phyloP scores from a whole-genome alignment of 1,140 invertebrate genomes.

The Drosophila varians region DNA sequence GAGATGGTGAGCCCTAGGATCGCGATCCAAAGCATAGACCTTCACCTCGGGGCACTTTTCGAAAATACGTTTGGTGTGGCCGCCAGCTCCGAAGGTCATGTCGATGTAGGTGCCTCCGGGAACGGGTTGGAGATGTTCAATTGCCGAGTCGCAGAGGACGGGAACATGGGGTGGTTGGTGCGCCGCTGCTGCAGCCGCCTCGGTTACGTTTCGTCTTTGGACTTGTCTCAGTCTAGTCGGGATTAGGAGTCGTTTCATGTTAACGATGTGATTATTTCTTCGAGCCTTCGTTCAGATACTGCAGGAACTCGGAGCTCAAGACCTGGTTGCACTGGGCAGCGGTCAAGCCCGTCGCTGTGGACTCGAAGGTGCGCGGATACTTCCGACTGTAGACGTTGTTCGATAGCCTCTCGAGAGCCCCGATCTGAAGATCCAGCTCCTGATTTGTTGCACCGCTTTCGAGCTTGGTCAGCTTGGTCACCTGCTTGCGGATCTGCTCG shows the following conservation, averaged over 20 bases:
- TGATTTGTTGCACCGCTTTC: conserved; percentile 84
- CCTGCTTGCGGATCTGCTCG: conserved; percentile 88
- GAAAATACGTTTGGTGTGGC: conserved; percentile 89
- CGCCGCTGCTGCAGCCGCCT: conserved; percentile 1
- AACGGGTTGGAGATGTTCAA: conserved; percentile 87
- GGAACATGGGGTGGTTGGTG: conserved; percentile 86
- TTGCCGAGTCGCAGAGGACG: conserved; percentile 89
- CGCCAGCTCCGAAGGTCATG: conserved; percentile 97
- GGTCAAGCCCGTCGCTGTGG: conserved; percentile 88
- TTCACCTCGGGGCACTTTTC: conserved; percentile 86
- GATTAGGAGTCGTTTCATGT: conserved; percentile 32
- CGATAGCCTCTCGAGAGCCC: conserved; percentile 88
- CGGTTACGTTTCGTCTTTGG: conserved; percentile 2
- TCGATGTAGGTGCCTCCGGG: conserved; percentile 89
- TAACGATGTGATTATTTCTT: conserved; percentile 20
- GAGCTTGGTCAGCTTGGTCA: conserved; percentile 85
- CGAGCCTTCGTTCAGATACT: conserved; percentile 85
- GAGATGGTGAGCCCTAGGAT: conserved; percentile 90
- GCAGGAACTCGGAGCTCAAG: conserved; percentile 89
- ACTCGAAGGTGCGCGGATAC: conserved; percentile 85
- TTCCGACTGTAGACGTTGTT: conserved; percentile 88
- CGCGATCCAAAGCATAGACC: conserved; percentile 94
- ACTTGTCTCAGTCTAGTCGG: conserved; percentile 54
- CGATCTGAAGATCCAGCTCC: conserved; percentile 87
- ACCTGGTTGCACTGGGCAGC: conserved; percentile 88